Evolutionary conservation across 2,888 invertebrate genomes (phyloP).

Genomic region (Imbricaverruca yamaguchii): DNA sequence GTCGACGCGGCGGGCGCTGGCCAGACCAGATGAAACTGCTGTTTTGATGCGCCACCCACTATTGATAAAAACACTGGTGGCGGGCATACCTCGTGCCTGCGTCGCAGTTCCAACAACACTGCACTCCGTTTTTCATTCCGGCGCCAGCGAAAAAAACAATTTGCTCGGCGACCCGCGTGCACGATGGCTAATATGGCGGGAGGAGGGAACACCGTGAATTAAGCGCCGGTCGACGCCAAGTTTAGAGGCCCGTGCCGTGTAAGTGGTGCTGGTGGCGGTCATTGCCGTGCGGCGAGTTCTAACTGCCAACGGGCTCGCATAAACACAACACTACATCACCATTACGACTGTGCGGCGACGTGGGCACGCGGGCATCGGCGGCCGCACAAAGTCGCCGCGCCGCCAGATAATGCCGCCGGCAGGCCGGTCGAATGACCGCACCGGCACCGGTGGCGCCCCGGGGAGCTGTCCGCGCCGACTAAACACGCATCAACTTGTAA

Average conservation of each 20-base stretch:
- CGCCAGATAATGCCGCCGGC: not conserved
- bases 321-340: constrained; percentile 15
- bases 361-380: not conserved
- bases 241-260: not conserved
- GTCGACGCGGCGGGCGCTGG: not conserved
- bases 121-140: not conserved
- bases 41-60: not conserved
- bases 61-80: not conserved
- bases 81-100: not conserved
- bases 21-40: not conserved
- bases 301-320: not conserved
- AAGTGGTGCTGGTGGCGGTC: too few species aligned
- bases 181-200: not conserved
- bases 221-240: not conserved
- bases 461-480: not conserved
- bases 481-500: constrained; percentile 1
- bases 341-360: not conserved
- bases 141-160: not conserved
- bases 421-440: not conserved
- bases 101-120: not conserved
- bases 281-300: not conserved
- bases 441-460: not conserved
- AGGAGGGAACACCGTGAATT: not conserved
- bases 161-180: not conserved
- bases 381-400: not conserved